Evolutionary conservation across 1,140 invertebrate genomes (phyloP), one percentile per base, ranked within the genome.

Genomic region (Akabosia matsudoensis): DNA sequence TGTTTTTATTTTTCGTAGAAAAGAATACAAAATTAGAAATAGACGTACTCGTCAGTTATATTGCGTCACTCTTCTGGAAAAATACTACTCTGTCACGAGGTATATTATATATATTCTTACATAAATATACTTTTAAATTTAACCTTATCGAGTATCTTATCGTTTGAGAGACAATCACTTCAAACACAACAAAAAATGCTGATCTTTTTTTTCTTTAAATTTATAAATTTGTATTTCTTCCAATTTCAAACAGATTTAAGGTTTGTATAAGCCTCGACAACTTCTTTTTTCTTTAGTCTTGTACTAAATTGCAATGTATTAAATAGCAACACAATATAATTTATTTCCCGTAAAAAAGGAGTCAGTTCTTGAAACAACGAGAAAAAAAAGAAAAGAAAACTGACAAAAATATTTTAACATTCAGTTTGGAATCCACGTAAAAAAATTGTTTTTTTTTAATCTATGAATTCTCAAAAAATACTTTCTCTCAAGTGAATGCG

Each of bases 11-110:
- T 56, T 56, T 13, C 22, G 54, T 10, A 56, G 54, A 16, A 56
- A 56, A 56, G 7, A 56, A 56, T 56, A 56, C 54, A 56, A 56
- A 56, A 56, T 56, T 56, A 56, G 54, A 56, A 56, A 56, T 56
- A 56, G 54, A 56, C n/a, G n/a, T 56, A 56, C 7, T 45, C 18
- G 7, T 45, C 37, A 45, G 7, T 45, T 56, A 56, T 56, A 56
- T 13, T 56, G 4, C 22, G 10, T 4, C 54, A n/a, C 22, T 56
- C 54, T 56, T 56, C 10, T 56, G 54, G 54, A 56, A 56, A 56
- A 56, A 56, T 56, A 56, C 54, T 56, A 56, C 54, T 16, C 54
- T 56, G 14, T 13, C 22, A 56, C 18, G 37, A n/a, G 24, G 54
- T 24, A 56, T n/a, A 16, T 56, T 56, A 22, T 56, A 56, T 56